phyloP scores from a whole-genome alignment of 2,113 vertebrate species.

The Gallinago undulata region DNA sequence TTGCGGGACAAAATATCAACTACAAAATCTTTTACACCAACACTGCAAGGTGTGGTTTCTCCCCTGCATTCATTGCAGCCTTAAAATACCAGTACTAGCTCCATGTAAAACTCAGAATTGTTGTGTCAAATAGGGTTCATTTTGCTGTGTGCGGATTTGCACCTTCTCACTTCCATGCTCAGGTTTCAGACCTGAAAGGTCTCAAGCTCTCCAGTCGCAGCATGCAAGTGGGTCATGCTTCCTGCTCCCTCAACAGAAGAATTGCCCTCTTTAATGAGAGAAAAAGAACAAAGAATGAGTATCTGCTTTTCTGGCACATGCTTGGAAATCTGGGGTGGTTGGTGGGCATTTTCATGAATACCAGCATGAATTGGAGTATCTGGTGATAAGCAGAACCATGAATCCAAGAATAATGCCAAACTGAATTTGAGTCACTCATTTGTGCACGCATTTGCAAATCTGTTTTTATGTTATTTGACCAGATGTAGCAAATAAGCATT shows the following conservation, averaged over 20 bases:
- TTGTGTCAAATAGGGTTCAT: not conserved
- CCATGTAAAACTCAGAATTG: not conserved
- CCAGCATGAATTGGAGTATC: not conserved
- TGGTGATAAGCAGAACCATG: not conserved
- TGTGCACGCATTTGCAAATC: not conserved
- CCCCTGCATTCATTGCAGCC: not conserved
- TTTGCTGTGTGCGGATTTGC: not conserved
- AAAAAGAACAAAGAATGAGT: constrained; percentile 1
- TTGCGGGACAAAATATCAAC: not conserved
- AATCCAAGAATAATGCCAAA: not conserved
- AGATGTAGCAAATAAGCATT: constrained; percentile 23
- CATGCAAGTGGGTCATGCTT: constrained; percentile 17
- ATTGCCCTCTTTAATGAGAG: not conserved
- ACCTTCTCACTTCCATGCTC: constrained; percentile 31
- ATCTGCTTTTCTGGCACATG: not conserved
- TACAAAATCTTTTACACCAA: not conserved
- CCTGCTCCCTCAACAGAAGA: constrained; percentile 4
- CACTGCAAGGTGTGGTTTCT: not conserved
- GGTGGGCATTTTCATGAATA: not conserved
- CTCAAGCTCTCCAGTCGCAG: not conserved
- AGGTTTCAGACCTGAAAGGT: constrained; percentile 31
- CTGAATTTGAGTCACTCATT: not conserved
- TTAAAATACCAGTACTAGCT: not conserved
- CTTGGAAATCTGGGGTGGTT: not conserved
- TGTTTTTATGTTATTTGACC: not conserved